phyloP scores from a whole-genome alignment of 1,140 invertebrate species.

The Luehdorfia chinensis region DNA sequence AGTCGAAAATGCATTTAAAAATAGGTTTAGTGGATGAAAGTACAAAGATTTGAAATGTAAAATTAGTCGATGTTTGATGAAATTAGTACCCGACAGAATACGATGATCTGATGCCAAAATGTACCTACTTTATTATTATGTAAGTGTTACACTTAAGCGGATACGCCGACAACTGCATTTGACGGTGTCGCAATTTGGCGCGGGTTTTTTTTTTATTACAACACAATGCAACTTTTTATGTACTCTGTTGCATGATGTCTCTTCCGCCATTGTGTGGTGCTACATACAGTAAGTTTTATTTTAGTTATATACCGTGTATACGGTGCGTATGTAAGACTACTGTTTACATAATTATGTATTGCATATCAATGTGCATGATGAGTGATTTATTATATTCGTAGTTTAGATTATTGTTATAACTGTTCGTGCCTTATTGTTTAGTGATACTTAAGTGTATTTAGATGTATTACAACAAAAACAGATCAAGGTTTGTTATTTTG shows the following conservation, averaged over 20 bases:
- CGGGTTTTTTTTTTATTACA: conserved; percentile 31
- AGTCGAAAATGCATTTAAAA: conserved; percentile 68
- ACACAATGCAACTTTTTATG: conserved; percentile 23
- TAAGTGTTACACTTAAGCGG: background rate
- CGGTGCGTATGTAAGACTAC: conserved; percentile 46
- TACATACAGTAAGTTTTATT: conserved; percentile 23
- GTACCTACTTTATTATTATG: conserved; percentile 30
- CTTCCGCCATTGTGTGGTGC: conserved; percentile 22
- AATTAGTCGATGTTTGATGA: conserved; percentile 28
- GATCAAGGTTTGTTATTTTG: background rate
- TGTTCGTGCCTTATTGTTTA: conserved; percentile 63
- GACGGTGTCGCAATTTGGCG: conserved; percentile 1
- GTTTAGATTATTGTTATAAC: conserved; percentile 31
- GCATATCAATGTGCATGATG: conserved; percentile 30
- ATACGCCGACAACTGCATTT: background rate
- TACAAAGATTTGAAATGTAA: conserved; percentile 62
- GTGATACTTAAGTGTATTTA: conserved; percentile 40
- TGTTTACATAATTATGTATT: conserved; percentile 31
- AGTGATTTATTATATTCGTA: conserved; percentile 34
- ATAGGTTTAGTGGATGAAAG: conserved; percentile 59
- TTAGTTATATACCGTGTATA: conserved; percentile 9
- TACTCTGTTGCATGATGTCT: background rate
- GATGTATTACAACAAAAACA: background rate
- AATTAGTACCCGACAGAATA: conserved; percentile 20
- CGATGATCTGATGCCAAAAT: conserved; percentile 43